These are phyloP conservation scores for Acyrthosiphon pisum DNA, from an alignment of 1,140 invertebrate genomes.

Conservation along the genomic window DNA sequence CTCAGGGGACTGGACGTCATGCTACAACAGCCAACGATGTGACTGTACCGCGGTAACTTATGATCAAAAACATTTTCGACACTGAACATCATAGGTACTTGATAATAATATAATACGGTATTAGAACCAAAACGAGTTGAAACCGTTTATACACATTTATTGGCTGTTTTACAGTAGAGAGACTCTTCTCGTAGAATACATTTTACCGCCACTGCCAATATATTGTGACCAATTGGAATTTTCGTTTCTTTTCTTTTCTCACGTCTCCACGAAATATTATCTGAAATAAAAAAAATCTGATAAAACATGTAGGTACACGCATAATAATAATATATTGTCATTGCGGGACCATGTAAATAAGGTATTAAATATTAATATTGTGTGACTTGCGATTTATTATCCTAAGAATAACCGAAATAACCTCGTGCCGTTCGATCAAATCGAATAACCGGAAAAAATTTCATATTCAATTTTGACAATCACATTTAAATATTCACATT, in stretches of 20 bases:
- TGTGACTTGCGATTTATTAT: background rate
- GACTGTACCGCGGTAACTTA: background rate
- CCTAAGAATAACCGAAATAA: background rate
- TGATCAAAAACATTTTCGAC: background rate
- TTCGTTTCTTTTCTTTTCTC: background rate
- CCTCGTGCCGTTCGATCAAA: background rate
- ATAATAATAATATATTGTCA: constrained; percentile 11
- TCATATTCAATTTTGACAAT: too few relatives aligned
- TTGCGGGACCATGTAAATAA: background rate
- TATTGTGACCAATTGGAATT: background rate
- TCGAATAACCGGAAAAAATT: background rate
- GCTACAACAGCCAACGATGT: background rate
- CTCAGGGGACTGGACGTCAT: background rate
- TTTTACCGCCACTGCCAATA: background rate
- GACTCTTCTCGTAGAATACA: background rate
- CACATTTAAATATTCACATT: background rate
- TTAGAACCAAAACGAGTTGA: background rate
- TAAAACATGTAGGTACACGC: background rate
- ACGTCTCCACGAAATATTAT: background rate
- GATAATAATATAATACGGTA: background rate
- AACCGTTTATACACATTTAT: background rate
- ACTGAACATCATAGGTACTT: background rate
- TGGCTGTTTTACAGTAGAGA: background rate
- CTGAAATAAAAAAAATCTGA: background rate
- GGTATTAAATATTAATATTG: background rate